A percentile compares a stretch with the other conserved stretches of the same genome.
These are phyloP conservation scores for Lepetodrilus schrolli DNA, from an alignment of 2,888 invertebrate species.

Conservation along the genomic window DNA sequence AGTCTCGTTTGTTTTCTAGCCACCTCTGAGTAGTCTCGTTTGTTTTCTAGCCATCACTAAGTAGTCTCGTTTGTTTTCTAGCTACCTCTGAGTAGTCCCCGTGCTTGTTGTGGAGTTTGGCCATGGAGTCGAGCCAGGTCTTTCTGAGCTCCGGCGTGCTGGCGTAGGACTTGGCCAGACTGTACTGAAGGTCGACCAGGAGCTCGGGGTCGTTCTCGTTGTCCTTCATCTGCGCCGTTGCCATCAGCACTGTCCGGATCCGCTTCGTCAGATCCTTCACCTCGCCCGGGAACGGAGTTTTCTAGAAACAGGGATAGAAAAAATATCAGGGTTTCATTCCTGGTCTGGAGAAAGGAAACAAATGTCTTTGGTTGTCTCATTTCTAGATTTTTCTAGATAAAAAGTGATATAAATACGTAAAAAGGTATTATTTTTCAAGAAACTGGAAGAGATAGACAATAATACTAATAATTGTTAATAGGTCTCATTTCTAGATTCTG, in stretches of 20 bases:
- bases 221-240: constrained; percentile 92
- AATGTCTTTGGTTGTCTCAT: background rate
- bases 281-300: constrained; percentile 84
- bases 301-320: too few species aligned
- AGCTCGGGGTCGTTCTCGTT: constrained; percentile 94
- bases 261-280: constrained; percentile 94
- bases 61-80: too few species aligned
- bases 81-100: constrained; percentile 93
- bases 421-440: background rate
- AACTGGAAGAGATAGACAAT: background rate
- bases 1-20: too few species aligned
- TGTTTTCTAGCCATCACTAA: too few species aligned
- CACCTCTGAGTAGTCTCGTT: too few species aligned
- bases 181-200: constrained; percentile 91
- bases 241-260: constrained; percentile 94
- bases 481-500: too few species aligned
- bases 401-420: background rate
- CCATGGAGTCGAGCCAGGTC: constrained; percentile 97
- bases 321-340: too few species aligned
- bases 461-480: background rate
- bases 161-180: constrained; percentile 89
- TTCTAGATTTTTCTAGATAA: background rate
- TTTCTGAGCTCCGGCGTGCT: constrained; percentile 94
- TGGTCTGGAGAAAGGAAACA: too few species aligned
- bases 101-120: constrained; percentile 86